These are phyloP conservation scores for Eledone cirrhosa DNA, from an alignment of 2,888 invertebrate species.

Conservation along the genomic window DNA sequence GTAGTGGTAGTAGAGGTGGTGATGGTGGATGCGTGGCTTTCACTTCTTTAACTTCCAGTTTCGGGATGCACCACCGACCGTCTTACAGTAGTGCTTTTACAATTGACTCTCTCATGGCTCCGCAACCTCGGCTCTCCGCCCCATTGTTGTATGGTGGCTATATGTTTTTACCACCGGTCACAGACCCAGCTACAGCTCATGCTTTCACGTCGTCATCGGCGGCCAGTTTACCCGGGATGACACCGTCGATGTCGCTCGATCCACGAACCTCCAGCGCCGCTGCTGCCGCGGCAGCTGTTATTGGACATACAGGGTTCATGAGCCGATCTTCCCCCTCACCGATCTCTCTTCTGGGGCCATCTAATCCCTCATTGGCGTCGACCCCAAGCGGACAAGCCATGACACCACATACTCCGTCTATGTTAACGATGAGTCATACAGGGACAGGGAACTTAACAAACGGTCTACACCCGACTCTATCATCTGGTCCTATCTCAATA, in stretches of 20 bases:
- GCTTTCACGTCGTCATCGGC: neutral
- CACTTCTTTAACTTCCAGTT: no score
- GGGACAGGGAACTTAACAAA: neutral
- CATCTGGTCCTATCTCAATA: neutral
- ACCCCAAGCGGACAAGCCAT: neutral
- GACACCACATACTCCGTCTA: neutral
- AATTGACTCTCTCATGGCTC: conserved; percentile 26
- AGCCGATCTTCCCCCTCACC: neutral
- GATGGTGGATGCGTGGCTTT: no score
- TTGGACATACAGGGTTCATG: conserved; percentile 10
- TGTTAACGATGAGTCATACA: neutral
- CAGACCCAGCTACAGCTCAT: conserved; percentile 8
- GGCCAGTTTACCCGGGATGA: neutral
- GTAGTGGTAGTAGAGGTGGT: no score
- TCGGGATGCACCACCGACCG: conserved; percentile 22
- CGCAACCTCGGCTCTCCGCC: conserved; percentile 8
- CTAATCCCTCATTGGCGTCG: neutral
- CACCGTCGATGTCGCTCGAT: neutral
- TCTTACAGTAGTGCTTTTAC: conserved; percentile 23
- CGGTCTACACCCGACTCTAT: neutral
- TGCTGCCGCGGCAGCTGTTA: conserved; percentile 8
- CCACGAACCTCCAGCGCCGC: conserved; percentile 1
- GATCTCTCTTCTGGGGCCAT: neutral
- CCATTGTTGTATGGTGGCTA: conserved; percentile 22
- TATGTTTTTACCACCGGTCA: conserved; percentile 24